Conservation (phyloP, 2,113 vertebrate species). For the Prionailurus bengalensis region DNA sequence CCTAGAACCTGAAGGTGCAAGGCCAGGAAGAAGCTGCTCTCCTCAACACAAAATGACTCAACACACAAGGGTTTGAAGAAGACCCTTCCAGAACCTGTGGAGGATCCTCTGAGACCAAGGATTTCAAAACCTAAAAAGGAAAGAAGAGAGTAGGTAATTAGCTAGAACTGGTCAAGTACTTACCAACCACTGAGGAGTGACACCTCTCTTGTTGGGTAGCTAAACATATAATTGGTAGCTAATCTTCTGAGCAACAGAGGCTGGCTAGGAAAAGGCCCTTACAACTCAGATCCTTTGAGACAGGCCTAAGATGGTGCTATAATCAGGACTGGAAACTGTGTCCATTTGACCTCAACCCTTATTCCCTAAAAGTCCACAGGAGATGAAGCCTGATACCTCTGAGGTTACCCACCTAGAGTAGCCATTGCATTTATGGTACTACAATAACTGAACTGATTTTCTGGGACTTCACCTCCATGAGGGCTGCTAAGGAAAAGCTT, state of each 20-base stretch:
- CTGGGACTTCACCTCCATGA: background rate
- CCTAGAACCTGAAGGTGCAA: conserved; percentile 59
- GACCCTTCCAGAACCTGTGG: conserved; percentile 60
- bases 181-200: background rate
- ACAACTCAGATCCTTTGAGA: conserved; percentile 33
- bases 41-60: conserved; percentile 73
- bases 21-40: conserved; percentile 78
- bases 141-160: conserved; percentile 73
- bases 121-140: conserved; percentile 81
- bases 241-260: conserved; percentile 18
- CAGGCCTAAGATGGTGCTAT: background rate
- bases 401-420: background rate
- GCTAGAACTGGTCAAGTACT: conserved; percentile 22
- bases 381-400: conserved; percentile 51
- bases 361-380: background rate
- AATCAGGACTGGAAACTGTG: conserved; percentile 29
- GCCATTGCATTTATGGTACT: background rate
- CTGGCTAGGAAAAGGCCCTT: conserved; percentile 18
- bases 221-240: conserved; percentile 16
- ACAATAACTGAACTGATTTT: conserved; percentile 56
- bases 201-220: background rate
- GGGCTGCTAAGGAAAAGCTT: background rate
- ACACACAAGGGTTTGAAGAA: conserved; percentile 72
- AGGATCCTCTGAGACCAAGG: conserved; percentile 78
- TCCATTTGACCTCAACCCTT: background rate